Base-by-base conservation (phyloP, 2,113 vertebrate genomes). In the Seriola dumerili region DNA sequence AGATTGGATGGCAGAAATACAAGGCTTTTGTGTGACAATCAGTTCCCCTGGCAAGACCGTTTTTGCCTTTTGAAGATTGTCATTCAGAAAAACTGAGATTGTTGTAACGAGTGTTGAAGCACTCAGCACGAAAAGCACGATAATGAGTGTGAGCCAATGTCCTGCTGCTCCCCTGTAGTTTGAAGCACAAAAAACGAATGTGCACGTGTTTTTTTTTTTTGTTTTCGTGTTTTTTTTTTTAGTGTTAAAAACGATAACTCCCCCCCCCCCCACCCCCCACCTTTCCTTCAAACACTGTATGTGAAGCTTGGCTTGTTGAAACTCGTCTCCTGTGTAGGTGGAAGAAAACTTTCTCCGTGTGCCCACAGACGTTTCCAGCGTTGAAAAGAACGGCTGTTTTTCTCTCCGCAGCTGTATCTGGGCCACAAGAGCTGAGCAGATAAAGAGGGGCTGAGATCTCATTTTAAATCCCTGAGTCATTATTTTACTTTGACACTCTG, bases 171-270 rank as follows among this genome's bases (percentile, higher is more conserved):
- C 83, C 82, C 85, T 76, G 80, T 83, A 84, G 82, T 88, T 83
- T 78, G 62, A 92, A 91, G 93, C 92, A 94, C 93, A 94, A 91
- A 74, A 29, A 79, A 85, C 63, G 54, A 93, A 90, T 83, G 90
- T 92, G 84, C 90, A 88, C 78, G 72, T 78, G 76, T 72, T 85
- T 94, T 8, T 42, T 42, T 42, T 42, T 42, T 42, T 42, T 8
- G 1, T 11, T 42, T 42, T 86, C 70, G 2, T 29, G 38, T 38
- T 38, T 38, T 38, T 8, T 42, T 42, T 42, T 86, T 72, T 54
- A 44, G 73, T 86, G 66, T 85, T 69, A 69, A 88, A 88, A 84
- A 71, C 3, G 32, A 81, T 66, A 82, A 85, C 80, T 81, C 57
- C 42, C 29, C n/a, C n/a, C 50, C 36, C 8, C 38, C 38, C 68